Conservation (phyloP, 1,140 invertebrate species). For the Penaeus indicus region DNA sequence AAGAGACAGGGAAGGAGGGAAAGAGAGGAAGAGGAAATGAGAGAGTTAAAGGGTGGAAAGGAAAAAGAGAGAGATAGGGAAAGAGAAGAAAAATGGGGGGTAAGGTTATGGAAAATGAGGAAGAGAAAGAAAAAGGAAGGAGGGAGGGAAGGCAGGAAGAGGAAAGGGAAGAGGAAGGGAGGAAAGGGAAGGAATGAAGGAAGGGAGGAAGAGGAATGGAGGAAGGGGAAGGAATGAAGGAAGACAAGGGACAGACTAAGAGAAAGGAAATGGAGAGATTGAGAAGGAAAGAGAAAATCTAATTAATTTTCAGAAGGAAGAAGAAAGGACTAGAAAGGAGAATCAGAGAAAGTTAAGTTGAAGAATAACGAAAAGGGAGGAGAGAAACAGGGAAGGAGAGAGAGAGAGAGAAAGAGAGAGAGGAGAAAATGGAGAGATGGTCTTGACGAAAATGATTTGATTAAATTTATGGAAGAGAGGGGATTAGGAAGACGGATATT, state of each 20-base stretch:
- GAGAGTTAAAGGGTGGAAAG: background rate
- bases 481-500: background rate
- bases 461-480: background rate
- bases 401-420: constrained; percentile 25
- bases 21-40: background rate
- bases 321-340: background rate
- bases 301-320: background rate
- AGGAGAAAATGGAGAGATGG: background rate
- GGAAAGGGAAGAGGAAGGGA: background rate
- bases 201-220: background rate
- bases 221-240: constrained; percentile 4
- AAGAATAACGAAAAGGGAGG: background rate
- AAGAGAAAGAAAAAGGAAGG: background rate
- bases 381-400: background rate
- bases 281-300: background rate
- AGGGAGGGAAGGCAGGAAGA: background rate
- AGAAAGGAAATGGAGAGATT: background rate
- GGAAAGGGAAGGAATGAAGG: background rate
- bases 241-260: background rate
- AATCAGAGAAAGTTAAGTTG: background rate
- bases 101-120: background rate
- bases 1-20: background rate
- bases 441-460: background rate
- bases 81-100: no score
- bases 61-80: background rate